Conservation (phyloP, 2,797 vertebrate species). For the Phrynocephalus forsythii region DNA sequence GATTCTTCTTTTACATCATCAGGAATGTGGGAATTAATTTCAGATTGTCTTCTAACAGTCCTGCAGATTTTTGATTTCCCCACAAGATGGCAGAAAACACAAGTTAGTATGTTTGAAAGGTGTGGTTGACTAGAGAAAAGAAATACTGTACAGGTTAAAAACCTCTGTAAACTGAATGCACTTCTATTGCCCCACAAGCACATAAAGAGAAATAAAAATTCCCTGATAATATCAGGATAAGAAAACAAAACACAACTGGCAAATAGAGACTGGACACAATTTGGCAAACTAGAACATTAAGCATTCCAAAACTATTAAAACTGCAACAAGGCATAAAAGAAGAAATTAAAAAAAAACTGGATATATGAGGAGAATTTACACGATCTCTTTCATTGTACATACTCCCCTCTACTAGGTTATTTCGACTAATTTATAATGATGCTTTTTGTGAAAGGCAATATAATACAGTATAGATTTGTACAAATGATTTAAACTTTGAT, state of each 20-base stretch:
- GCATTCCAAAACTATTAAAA: neutral
- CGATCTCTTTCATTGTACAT: neutral
- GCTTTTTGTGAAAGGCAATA: neutral
- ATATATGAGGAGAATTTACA: neutral
- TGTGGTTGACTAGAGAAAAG: fast-evolving
- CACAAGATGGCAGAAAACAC: constrained; percentile 57
- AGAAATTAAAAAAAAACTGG: neutral
- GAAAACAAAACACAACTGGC: neutral
- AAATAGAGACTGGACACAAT: neutral
- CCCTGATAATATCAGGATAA: neutral
- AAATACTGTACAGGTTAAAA: neutral
- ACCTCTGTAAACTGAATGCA: neutral
- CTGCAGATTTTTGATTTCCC: constrained; percentile 13
- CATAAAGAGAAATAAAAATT: neutral
- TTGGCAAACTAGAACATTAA: neutral
- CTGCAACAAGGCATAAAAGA: neutral
- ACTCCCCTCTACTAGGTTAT: neutral
- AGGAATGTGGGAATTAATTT: constrained; percentile 22
- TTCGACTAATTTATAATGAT: neutral
- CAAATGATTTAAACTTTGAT: neutral
- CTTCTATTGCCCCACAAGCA: neutral
- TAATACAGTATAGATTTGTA: neutral
- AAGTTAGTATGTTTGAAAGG: neutral
- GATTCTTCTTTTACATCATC: neutral
- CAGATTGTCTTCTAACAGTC: neutral